These are phyloP conservation scores for Halocynthia roretzi DNA, from an alignment of 23 tunicate species.

Conservation along the genomic window DNA sequence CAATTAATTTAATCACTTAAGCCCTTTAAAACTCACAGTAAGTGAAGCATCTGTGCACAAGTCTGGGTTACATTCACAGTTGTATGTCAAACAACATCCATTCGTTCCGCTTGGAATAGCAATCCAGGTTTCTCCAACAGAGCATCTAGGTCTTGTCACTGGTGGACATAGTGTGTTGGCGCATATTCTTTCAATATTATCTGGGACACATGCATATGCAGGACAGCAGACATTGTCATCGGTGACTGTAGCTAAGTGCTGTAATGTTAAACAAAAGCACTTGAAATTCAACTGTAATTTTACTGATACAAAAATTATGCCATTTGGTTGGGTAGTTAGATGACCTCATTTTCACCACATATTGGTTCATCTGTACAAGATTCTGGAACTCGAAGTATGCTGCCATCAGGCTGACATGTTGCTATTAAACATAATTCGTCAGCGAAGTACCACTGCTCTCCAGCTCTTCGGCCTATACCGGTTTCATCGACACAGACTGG, in stretches of 20 bases:
- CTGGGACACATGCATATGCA: constrained; percentile 69
- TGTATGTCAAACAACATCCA: constrained; percentile 72
- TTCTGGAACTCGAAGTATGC: constrained; percentile 51
- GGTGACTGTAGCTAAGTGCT: constrained; percentile 57
- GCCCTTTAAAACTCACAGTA: constrained; percentile 39
- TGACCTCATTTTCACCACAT: constrained; percentile 71
- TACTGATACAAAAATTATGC: background rate
- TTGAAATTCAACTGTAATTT: background rate
- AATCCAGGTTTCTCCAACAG: constrained; percentile 68
- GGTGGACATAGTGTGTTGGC: constrained; percentile 69
- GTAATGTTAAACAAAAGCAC: background rate
- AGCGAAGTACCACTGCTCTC: constrained; percentile 80
- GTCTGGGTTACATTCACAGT: constrained; percentile 82
- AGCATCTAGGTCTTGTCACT: constrained; percentile 74
- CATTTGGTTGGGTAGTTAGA: too few species aligned
- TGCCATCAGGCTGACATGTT: constrained; percentile 77
- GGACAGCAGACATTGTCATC: constrained; percentile 84
- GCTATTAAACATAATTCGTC: constrained; percentile 67
- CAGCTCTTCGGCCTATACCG: constrained; percentile 62
- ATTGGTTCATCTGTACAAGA: constrained; percentile 77
- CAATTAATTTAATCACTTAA: too few species aligned
- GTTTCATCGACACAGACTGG: constrained; percentile 84
- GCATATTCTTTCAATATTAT: constrained; percentile 69
- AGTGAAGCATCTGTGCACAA: constrained; percentile 64
- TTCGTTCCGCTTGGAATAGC: constrained; percentile 61